Evolutionary conservation across 2,888 invertebrate species (phyloP).

Genomic region (Plebejus argus): DNA sequence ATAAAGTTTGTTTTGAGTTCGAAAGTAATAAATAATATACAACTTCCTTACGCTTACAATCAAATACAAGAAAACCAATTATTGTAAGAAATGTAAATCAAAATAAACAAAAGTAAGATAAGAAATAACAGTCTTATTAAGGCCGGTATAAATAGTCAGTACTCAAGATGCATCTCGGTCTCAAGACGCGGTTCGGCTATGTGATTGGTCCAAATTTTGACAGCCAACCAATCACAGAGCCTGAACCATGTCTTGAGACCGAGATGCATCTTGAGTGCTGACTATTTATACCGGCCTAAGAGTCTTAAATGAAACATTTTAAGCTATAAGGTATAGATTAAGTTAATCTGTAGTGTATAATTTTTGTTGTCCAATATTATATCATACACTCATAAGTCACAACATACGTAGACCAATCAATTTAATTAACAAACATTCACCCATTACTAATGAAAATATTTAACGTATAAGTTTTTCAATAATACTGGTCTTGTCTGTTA

Average conservation of each 20-base stretch:
- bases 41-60: not conserved
- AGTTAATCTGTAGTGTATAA: not conserved
- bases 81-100: not conserved
- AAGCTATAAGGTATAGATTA: not conserved
- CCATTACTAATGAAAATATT: too few relatives aligned
- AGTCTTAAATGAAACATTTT: not conserved
- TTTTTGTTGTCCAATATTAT: not conserved
- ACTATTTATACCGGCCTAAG: too few relatives aligned
- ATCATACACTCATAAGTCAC: not conserved
- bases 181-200: too few relatives aligned
- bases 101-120: not conserved
- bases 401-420: not conserved
- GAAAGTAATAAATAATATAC: conserved; percentile 3
- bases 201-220: too few relatives aligned
- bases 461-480: too few relatives aligned
- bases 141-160: too few relatives aligned
- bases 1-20: not conserved
- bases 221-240: too few relatives aligned
- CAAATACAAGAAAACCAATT: not conserved
- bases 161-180: too few relatives aligned
- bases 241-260: too few relatives aligned
- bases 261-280: too few relatives aligned
- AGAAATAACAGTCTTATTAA: conserved; percentile 19
- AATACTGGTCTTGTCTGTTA: too few relatives aligned
- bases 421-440: too few relatives aligned